Evolutionary conservation across 37 sponge, comb jelly and placozoan species (phyloP).

Genomic region (Diacarnus erythraeanus): DNA sequence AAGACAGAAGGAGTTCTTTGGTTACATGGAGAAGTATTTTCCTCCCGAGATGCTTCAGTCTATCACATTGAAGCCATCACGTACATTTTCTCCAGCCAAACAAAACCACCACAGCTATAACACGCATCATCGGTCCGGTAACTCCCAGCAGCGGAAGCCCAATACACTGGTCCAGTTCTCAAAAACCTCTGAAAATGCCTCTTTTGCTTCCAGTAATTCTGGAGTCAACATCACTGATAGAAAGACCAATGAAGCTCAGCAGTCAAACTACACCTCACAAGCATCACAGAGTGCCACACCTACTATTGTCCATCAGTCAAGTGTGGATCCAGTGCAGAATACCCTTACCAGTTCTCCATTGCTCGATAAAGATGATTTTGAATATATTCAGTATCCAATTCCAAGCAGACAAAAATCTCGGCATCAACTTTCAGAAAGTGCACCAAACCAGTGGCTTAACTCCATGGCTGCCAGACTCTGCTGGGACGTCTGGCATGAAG

Average conservation of each 20-base stretch:
- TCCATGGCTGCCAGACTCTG: slow-evolving; percentile 62
- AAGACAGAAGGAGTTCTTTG: slow-evolving; percentile 31
- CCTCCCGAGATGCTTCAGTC: slow-evolving; percentile 1
- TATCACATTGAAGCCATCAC: neutral
- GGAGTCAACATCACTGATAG: neutral
- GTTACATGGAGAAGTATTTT: slow-evolving; percentile 60
- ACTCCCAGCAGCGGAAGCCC: no score
- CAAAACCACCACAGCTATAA: neutral
- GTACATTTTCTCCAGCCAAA: neutral
- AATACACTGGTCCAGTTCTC: slow-evolving; percentile 9
- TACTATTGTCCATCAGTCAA: neutral
- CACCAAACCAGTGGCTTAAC: slow-evolving; percentile 62
- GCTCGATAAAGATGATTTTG: neutral
- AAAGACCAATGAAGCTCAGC: neutral
- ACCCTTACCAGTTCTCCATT: neutral
- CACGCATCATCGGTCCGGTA: no score
- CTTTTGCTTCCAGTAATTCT: neutral
- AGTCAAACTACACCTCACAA: neutral
- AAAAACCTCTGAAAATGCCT: slow-evolving; percentile 3
- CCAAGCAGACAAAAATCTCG: neutral
- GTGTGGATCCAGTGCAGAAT: neutral
- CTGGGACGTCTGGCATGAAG: slow-evolving; percentile 88
- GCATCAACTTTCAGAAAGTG: neutral
- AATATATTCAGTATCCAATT: neutral
- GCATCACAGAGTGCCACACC: neutral